phyloP scores from a whole-genome alignment of 2,888 invertebrate species.

The Tryphoninae sp. region DNA sequence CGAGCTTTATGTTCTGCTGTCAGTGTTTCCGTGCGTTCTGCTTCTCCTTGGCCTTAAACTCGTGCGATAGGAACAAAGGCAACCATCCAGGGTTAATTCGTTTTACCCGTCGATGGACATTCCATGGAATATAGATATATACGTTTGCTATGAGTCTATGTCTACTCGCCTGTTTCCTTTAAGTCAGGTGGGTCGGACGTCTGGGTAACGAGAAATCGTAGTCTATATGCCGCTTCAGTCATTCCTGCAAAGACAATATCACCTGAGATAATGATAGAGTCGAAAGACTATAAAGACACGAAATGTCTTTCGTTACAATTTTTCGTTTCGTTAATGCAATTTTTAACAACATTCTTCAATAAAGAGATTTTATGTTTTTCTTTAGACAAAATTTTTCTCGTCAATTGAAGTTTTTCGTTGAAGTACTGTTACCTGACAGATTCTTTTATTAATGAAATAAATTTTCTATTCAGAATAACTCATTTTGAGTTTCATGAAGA shows the following conservation, averaged over 20 bases:
- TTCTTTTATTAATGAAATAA: too few relatives aligned
- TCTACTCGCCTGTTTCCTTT: slow-evolving; percentile 11
- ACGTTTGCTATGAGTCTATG: not conserved
- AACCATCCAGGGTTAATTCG: slow-evolving; percentile 41
- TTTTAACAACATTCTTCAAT: slow-evolving; percentile 55
- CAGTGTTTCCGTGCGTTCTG: slow-evolving; percentile 9
- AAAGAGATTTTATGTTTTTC: slow-evolving; percentile 55
- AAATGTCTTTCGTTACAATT: slow-evolving; percentile 55
- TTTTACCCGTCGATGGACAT: slow-evolving; percentile 55
- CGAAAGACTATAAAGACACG: slow-evolving; percentile 5
- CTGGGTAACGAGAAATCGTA: slow-evolving; percentile 25
- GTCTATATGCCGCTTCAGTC: slow-evolving; percentile 2
- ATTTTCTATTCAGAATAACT: too few relatives aligned
- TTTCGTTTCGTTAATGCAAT: slow-evolving; percentile 59
- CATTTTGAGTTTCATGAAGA: too few relatives aligned
- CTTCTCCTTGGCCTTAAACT: slow-evolving; percentile 17
- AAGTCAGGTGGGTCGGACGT: slow-evolving; percentile 29
- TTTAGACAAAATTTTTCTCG: not conserved
- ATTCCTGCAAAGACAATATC: slow-evolving; percentile 22
- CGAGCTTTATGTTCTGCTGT: slow-evolving; percentile 25
- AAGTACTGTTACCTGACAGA: too few relatives aligned
- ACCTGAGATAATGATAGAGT: not conserved
- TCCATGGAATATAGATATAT: not conserved
- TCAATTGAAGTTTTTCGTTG: not conserved
- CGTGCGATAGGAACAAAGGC: slow-evolving; percentile 49